phyloP scores from a whole-genome alignment of 2,888 invertebrate species.

The Eristalis arbustorum region DNA sequence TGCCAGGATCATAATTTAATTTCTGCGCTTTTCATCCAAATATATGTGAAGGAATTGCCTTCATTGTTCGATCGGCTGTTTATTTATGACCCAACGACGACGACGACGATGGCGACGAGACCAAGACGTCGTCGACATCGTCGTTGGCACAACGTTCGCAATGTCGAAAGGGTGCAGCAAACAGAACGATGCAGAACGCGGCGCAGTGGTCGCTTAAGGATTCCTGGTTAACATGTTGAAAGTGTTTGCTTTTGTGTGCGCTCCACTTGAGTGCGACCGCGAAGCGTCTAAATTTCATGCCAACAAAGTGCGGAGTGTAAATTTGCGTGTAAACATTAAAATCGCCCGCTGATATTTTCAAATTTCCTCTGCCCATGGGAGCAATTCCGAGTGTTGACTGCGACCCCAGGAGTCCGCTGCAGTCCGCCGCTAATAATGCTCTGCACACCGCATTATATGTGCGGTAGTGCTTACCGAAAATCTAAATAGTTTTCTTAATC shows the following conservation, averaged over 20 bases:
- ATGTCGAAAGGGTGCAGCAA: not conserved
- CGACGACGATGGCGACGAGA: constrained; percentile 9
- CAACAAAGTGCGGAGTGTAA: constrained; percentile 77
- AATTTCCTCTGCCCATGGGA: constrained; percentile 70
- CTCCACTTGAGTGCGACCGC: constrained; percentile 62
- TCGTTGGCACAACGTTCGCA: not conserved
- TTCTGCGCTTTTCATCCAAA: constrained; percentile 69
- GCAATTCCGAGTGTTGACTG: constrained; percentile 69
- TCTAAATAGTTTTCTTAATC: constrained; percentile 70
- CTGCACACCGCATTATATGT: constrained; percentile 51
- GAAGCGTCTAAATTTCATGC: constrained; percentile 63
- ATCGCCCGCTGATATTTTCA: constrained; percentile 79
- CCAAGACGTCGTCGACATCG: constrained; percentile 22
- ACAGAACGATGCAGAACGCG: not conserved
- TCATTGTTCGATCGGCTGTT: constrained; percentile 70
- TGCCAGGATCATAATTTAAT: constrained; percentile 70
- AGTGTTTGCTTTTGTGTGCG: constrained; percentile 69
- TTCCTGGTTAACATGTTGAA: constrained; percentile 68
- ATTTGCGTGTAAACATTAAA: constrained; percentile 81
- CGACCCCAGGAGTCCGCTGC: constrained; percentile 66
- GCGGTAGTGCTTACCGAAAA: constrained; percentile 69
- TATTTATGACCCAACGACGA: constrained; percentile 65
- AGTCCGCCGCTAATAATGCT: constrained; percentile 61
- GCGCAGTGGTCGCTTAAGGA: constrained; percentile 23
- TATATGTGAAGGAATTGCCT: constrained; percentile 66